Evolutionary conservation across 2,888 invertebrate genomes (phyloP).

Genomic region (Leptothorax acervorum): DNA sequence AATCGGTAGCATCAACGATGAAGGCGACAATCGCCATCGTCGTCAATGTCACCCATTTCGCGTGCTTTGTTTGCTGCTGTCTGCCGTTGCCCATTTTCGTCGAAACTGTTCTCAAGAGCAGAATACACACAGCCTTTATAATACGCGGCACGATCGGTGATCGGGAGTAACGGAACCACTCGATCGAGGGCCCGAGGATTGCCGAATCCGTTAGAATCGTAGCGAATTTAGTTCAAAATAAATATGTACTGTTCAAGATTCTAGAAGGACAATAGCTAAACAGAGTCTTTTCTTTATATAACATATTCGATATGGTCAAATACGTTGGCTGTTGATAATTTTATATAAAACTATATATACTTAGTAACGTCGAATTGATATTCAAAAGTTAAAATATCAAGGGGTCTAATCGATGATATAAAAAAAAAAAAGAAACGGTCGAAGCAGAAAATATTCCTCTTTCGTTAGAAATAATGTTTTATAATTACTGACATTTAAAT

Average conservation of each 20-base stretch:
- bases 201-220: constrained; percentile 43
- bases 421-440: neutral
- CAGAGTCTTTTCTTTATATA: neutral
- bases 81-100: constrained; percentile 61
- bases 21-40: constrained; percentile 57
- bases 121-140: constrained; percentile 79
- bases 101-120: constrained; percentile 76
- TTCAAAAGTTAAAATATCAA: neutral
- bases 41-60: constrained; percentile 28
- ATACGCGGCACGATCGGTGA: constrained; percentile 76
- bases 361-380: neutral
- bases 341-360: neutral
- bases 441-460: neutral
- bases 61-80: constrained; percentile 26
- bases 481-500: constrained; percentile 53
- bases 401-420: neutral
- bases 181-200: constrained; percentile 59
- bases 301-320: neutral
- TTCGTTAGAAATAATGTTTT: neutral
- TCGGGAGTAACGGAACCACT: constrained; percentile 78
- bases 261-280: neutral
- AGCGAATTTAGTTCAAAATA: neutral
- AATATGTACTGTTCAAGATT: neutral
- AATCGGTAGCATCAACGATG: constrained; percentile 50
- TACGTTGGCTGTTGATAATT: neutral